Evolutionary conservation across 37 sponge, comb jelly and placozoan genomes (phyloP).

Genomic region (Halichondria panicea): DNA sequence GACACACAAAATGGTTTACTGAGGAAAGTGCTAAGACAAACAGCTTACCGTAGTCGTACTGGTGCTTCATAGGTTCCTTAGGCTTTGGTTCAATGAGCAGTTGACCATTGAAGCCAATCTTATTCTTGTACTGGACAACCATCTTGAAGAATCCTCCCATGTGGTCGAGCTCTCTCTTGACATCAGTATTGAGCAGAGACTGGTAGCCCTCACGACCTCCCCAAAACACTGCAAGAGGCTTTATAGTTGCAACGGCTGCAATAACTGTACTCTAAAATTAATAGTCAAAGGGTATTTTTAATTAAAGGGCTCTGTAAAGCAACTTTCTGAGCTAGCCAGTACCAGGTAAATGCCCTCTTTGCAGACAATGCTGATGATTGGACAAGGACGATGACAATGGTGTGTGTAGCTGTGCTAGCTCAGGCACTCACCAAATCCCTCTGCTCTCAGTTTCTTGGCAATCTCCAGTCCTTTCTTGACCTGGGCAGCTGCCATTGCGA

Average conservation of each 20-base stretch:
- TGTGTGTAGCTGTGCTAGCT: no score
- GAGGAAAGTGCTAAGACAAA: not conserved
- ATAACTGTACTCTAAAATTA: no score
- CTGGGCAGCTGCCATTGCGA: slow-evolving; percentile 72
- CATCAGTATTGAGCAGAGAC: slow-evolving; percentile 66
- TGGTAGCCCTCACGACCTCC: slow-evolving; percentile 81
- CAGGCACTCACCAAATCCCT: slow-evolving; percentile 63
- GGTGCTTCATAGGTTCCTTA: slow-evolving; percentile 77
- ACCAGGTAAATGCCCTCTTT: not conserved
- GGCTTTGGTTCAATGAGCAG: slow-evolving; percentile 77
- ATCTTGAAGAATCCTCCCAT: slow-evolving; percentile 72
- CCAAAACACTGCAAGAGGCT: slow-evolving; percentile 71
- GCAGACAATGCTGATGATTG: no score
- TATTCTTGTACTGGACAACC: slow-evolving; percentile 67
- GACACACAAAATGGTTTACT: not conserved
- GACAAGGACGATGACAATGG: no score
- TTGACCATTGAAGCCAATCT: slow-evolving; percentile 79
- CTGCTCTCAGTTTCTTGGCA: slow-evolving; percentile 70
- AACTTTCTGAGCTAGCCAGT: not conserved
- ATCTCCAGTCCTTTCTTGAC: slow-evolving; percentile 70
- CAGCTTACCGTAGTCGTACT: slow-evolving; percentile 70
- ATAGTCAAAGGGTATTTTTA: no score
- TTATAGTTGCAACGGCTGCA: no score
- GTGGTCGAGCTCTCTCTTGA: slow-evolving; percentile 69
- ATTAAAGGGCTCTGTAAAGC: no score